A percentile compares a stretch with the other conserved stretches of the same genome.
phyloP scores from a whole-genome alignment of 2,888 invertebrate species.

The Drosophila longiperda region DNA sequence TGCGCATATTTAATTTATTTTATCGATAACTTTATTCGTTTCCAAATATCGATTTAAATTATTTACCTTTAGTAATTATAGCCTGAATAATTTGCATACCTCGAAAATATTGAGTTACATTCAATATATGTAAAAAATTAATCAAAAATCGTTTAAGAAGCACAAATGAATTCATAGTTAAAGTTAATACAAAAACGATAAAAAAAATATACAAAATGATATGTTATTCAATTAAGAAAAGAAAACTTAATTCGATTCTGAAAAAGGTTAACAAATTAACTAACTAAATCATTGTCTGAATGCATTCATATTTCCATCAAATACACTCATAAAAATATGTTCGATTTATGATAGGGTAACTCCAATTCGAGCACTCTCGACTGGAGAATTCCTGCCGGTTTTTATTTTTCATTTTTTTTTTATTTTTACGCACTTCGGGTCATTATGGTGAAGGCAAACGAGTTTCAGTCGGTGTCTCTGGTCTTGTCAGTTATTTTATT shows the following conservation, averaged over 20 bases:
- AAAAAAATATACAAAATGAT: not conserved
- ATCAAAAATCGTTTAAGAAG: not conserved
- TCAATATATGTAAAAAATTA: not conserved
- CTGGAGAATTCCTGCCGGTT: not conserved
- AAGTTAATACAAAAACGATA: not conserved
- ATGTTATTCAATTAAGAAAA: not conserved
- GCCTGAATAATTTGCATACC: not conserved
- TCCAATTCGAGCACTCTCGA: not conserved
- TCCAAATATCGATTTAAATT: not conserved
- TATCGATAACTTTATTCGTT: not conserved
- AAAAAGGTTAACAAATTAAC: not conserved
- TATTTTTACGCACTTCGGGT: not conserved
- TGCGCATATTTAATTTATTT: not conserved
- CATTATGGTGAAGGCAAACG: slow-evolving; percentile 11
- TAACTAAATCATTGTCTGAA: not conserved
- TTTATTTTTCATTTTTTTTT: not conserved
- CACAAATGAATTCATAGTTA: not conserved
- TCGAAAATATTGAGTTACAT: not conserved
- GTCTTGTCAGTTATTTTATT: not conserved
- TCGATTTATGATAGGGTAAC: not conserved
- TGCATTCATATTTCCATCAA: not conserved
- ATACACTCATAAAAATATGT: not conserved
- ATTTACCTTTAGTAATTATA: not conserved
- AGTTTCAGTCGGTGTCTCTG: slow-evolving; percentile 3
- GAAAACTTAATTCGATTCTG: not conserved